These are phyloP conservation scores for Dexiosoma caninum DNA, from an alignment of 2,888 invertebrate genomes.

Conservation along the genomic window DNA sequence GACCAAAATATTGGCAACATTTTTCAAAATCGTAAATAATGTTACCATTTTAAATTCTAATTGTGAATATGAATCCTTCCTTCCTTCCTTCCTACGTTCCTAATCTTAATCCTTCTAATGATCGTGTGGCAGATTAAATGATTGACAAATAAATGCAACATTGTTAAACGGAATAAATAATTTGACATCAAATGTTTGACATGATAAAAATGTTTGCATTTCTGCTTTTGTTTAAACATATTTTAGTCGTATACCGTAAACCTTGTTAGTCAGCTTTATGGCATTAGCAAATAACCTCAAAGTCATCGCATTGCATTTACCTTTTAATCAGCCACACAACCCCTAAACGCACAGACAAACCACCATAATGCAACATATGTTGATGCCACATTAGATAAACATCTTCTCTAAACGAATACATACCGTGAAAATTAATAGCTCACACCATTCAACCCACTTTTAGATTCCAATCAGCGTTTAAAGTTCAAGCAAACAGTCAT, in stretches of 20 bases:
- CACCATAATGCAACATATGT: slow-evolving; percentile 73
- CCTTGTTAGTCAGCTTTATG: slow-evolving; percentile 43
- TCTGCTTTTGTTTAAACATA: slow-evolving; percentile 34
- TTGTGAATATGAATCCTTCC: no score
- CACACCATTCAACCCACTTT: slow-evolving; percentile 62
- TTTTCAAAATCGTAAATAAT: no score
- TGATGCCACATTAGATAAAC: slow-evolving; percentile 78
- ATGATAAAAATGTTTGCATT: slow-evolving; percentile 43
- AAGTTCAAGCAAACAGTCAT: slow-evolving; percentile 46
- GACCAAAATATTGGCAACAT: no score
- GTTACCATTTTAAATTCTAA: no score
- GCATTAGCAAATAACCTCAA: slow-evolving; percentile 48
- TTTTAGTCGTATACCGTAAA: neutral
- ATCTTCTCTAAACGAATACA: slow-evolving; percentile 72
- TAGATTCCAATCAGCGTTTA: slow-evolving; percentile 65
- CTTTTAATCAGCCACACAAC: slow-evolving; percentile 42
- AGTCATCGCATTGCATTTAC: slow-evolving; percentile 45
- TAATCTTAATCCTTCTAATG: neutral
- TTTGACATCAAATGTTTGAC: slow-evolving; percentile 32
- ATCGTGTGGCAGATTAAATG: neutral
- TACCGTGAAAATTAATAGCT: slow-evolving; percentile 64
- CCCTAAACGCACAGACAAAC: slow-evolving; percentile 39
- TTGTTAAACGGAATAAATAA: slow-evolving; percentile 36
- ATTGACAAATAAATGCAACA: neutral
- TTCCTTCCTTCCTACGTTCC: no score